A percentile compares a stretch with the other conserved stretches of the same genome.
Conservation (phyloP, 2,888 invertebrate genomes). For the Drosophila maculinotata region DNA sequence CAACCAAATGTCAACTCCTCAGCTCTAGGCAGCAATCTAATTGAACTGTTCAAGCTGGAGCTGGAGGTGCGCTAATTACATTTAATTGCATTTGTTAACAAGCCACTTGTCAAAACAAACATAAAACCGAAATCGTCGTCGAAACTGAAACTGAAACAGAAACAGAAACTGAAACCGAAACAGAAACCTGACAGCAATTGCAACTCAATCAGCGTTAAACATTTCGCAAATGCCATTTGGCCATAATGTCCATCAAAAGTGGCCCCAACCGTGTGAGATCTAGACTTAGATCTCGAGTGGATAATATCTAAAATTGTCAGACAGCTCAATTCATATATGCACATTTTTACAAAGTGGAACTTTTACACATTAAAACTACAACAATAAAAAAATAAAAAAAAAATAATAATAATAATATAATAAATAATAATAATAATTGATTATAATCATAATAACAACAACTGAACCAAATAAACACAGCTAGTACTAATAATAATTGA, state of each 20-base stretch:
- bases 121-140: not conserved
- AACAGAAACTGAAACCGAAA: conserved; percentile 3
- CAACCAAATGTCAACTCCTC: conserved; percentile 31
- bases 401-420: no score
- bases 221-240: conserved; percentile 46
- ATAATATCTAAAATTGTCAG: no score
- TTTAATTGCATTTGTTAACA: conserved; percentile 69
- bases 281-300: no score
- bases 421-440: no score
- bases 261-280: conserved; percentile 3
- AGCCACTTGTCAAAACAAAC: conserved; percentile 50
- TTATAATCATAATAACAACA: no score
- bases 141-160: conserved; percentile 1
- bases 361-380: no score
- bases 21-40: conserved; percentile 36
- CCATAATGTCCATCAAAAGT: conserved; percentile 24
- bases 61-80: conserved; percentile 62
- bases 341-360: no score
- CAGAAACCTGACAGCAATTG: conserved; percentile 36
- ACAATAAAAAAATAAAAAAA: no score
- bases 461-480: no score
- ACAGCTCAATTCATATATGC: no score
- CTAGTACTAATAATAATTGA: no score
- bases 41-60: conserved; percentile 63
- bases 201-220: conserved; percentile 51